Conservation (phyloP, 2,113 vertebrate species). For the Misgurnus anguillicaudatus region DNA sequence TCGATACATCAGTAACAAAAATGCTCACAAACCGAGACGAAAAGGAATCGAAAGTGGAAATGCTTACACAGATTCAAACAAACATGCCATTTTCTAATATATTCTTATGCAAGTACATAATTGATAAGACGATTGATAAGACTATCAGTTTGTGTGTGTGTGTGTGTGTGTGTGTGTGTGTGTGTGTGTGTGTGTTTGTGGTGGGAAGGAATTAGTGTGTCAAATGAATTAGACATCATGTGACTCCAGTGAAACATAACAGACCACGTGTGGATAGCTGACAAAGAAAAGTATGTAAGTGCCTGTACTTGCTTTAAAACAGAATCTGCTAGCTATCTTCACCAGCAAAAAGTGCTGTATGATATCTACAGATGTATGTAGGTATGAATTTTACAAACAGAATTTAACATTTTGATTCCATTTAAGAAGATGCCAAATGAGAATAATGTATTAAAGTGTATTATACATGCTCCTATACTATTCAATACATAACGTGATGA, state of each 20-base stretch:
- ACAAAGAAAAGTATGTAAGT: conserved; percentile 25
- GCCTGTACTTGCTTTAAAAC: not conserved
- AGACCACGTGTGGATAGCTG: conserved; percentile 53
- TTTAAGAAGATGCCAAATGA: too few relatives aligned
- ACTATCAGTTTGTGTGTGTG: not conserved
- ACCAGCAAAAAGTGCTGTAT: not conserved
- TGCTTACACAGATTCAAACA: not conserved
- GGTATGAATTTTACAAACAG: not conserved
- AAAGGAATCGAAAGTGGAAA: not conserved
- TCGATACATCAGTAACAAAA: conserved; percentile 14
- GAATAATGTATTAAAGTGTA: too few relatives aligned
- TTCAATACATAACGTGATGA: too few relatives aligned
- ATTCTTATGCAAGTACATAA: not conserved
- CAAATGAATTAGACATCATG: conserved; percentile 70
- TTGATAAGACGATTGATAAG: not conserved
- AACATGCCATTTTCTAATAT: not conserved
- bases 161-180: not conserved
- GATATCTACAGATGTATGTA: not conserved
- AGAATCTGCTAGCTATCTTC: not conserved
- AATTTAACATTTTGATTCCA: too few relatives aligned
- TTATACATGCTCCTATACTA: too few relatives aligned
- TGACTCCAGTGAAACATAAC: conserved; percentile 69
- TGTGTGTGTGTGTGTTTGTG: not conserved
- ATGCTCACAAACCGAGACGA: not conserved
- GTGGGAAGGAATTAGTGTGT: conserved; percentile 67